phyloP scores from a whole-genome alignment of 2,888 invertebrate genomes.

The Drepanosiphum platanoidis region DNA sequence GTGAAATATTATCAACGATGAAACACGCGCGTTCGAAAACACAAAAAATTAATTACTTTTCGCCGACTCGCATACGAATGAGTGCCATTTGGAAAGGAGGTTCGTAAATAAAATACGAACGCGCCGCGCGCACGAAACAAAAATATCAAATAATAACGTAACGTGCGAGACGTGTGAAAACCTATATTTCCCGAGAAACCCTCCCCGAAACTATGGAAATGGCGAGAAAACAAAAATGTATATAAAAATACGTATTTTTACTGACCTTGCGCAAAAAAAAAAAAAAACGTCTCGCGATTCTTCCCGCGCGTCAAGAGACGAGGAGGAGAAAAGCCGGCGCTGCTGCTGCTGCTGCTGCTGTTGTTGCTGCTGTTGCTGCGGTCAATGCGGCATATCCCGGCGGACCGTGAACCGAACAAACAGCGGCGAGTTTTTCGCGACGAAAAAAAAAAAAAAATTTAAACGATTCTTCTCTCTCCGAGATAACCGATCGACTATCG shows the following conservation, averaged over 20 bases:
- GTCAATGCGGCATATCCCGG: neutral
- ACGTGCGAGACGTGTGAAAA: too few relatives aligned
- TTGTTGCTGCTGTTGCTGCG: neutral
- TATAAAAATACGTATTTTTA: slow-evolving; percentile 13
- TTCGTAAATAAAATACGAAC: neutral
- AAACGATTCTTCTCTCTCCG: too few relatives aligned
- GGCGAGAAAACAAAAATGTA: neutral
- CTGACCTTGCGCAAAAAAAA: slow-evolving; percentile 40
- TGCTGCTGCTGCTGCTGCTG: too few relatives aligned
- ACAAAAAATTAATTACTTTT: slow-evolving; percentile 21
- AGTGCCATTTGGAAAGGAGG: neutral
- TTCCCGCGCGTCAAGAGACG: too few relatives aligned
- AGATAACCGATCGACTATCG: too few relatives aligned
- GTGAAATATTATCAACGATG: neutral
- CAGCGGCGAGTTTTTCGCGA: neutral
- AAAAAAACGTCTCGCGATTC: neutral
- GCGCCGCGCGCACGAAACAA: neutral
- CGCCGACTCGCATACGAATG: slow-evolving; percentile 23
- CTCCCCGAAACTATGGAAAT: neutral
- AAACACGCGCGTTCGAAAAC: slow-evolving; percentile 8
- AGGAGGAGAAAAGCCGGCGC: too few relatives aligned
- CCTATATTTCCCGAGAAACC: too few relatives aligned
- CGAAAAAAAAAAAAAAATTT: too few relatives aligned
- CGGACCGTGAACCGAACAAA: neutral
- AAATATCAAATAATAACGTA: too few relatives aligned